phyloP scores from a whole-genome alignment of 2,888 invertebrate genomes.

The Spialia ferax region DNA sequence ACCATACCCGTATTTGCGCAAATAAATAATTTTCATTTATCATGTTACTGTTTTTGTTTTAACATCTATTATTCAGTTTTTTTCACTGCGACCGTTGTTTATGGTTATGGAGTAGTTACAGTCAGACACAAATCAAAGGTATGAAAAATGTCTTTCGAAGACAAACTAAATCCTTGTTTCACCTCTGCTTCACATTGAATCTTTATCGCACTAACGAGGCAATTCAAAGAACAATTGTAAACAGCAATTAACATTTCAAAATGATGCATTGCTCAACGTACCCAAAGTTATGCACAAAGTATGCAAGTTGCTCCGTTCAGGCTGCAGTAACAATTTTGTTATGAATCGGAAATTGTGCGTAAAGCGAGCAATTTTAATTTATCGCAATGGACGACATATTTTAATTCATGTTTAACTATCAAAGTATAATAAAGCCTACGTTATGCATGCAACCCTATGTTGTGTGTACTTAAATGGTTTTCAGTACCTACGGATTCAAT shows the following conservation, averaged over 20 bases:
- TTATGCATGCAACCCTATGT: no score
- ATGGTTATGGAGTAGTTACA: neutral
- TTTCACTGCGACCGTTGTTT: no score
- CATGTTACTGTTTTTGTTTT: neutral
- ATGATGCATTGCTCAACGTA: constrained; percentile 33
- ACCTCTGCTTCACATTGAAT: constrained; percentile 26
- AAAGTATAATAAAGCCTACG: neutral
- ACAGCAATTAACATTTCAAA: constrained; percentile 40
- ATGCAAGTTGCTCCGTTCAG: constrained; percentile 21
- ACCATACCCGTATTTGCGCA: no score
- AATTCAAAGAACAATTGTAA: constrained; percentile 38
- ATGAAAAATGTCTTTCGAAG: neutral
- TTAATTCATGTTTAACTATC: neutral
- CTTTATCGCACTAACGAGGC: constrained; percentile 37
- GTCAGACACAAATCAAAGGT: neutral
- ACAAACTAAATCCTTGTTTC: constrained; percentile 10
- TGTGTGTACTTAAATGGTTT: no score
- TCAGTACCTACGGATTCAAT: no score
- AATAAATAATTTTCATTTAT: no score
- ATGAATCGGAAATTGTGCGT: constrained; percentile 27
- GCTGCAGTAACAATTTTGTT: constrained; percentile 26
- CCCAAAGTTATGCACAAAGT: constrained; percentile 19
- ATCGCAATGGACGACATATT: neutral
- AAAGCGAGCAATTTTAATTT: neutral
- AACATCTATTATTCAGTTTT: no score